A percentile compares a stretch with the other conserved stretches of the same genome.
Conservation (phyloP, 2,888 invertebrate species). For the Trypoxylon attenuatum region DNA sequence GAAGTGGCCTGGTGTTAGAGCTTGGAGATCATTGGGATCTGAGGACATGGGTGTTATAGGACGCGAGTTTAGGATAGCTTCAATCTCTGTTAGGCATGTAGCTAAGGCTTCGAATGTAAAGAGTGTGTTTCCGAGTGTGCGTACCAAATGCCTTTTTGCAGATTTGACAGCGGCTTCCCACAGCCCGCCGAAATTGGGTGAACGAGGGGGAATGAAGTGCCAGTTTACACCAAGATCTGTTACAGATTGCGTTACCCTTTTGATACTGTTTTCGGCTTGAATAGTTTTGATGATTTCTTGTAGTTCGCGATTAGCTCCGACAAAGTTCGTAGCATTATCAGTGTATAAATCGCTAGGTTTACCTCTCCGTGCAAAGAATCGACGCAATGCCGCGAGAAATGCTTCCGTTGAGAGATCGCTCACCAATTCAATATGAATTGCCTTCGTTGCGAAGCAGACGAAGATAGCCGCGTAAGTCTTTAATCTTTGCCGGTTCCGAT, state of each 20-base stretch:
- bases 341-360: not conserved
- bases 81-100: not conserved
- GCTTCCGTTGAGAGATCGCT: too few relatives aligned
- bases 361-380: too few relatives aligned
- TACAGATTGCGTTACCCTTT: not conserved
- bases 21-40: constrained; percentile 7
- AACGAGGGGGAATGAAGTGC: constrained; percentile 1
- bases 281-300: too few relatives aligned
- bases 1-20: constrained; percentile 14
- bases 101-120: constrained; percentile 54
- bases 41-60: not conserved
- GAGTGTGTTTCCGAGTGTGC: constrained; percentile 36
- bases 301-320: not conserved
- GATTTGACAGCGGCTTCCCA: constrained; percentile 57
- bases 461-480: too few relatives aligned
- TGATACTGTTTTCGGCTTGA: constrained; percentile 1
- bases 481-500: too few relatives aligned
- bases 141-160: constrained; percentile 52
- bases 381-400: too few relatives aligned
- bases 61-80: not conserved
- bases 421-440: too few relatives aligned
- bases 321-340: constrained; percentile 11
- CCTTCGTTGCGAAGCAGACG: too few relatives aligned
- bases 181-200: constrained; percentile 19
- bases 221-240: constrained; percentile 2